phyloP scores from a whole-genome alignment of 2,888 invertebrate genomes.

The Drosophila recens region DNA sequence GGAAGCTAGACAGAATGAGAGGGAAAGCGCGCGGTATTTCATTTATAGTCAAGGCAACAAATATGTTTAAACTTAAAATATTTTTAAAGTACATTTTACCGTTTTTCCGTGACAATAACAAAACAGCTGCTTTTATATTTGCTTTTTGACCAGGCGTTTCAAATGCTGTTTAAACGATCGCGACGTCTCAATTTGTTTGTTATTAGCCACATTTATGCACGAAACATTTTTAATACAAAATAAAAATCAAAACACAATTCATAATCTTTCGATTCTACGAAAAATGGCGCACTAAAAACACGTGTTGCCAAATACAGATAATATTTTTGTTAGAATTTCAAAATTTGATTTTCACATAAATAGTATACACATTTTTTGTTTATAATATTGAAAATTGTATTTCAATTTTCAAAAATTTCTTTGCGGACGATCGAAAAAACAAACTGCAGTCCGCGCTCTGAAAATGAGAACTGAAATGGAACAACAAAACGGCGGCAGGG shows the following conservation, averaged over 20 bases:
- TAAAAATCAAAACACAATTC: not conserved
- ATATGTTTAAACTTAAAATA: constrained; percentile 3
- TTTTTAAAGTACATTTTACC: constrained; percentile 8
- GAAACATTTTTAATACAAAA: not conserved
- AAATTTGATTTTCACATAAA: not conserved
- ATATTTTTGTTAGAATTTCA: constrained; percentile 3
- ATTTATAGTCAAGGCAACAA: constrained; percentile 3
- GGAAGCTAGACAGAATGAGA: not conserved
- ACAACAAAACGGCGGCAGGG: constrained; percentile 46
- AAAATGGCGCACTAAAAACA: constrained; percentile 35
- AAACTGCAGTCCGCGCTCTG: constrained; percentile 59
- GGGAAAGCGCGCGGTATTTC: not conserved
- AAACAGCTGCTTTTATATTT: constrained; percentile 47
- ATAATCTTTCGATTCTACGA: constrained; percentile 3
- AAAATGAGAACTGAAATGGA: constrained; percentile 58
- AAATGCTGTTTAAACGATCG: constrained; percentile 13
- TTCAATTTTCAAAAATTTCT: constrained; percentile 15
- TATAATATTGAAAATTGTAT: constrained; percentile 22
- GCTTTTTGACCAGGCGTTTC: constrained; percentile 4
- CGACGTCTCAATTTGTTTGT: constrained; percentile 34
- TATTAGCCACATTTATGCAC: constrained; percentile 31
- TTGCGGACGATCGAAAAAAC: constrained; percentile 40
- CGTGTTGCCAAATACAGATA: constrained; percentile 34
- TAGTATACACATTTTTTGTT: constrained; percentile 18
- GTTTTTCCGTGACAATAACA: constrained; percentile 39